Evolutionary conservation across 2,888 invertebrate genomes (phyloP).

Genomic region (Choreutis nemorana): DNA sequence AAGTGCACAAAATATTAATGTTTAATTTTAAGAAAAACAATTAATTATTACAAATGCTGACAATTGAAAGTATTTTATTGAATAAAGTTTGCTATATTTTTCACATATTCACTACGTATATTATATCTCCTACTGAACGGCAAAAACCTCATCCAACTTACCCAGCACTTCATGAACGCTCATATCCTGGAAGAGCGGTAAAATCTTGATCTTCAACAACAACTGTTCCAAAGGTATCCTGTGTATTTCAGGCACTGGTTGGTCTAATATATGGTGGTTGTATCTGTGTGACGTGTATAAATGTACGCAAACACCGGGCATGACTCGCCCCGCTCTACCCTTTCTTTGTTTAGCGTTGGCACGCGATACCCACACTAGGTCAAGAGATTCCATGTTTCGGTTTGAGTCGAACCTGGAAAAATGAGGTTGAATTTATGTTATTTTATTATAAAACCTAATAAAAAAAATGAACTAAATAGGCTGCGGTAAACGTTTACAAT

Average conservation of each 20-base stretch:
- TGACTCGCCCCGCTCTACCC: slow-evolving; percentile 91
- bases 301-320: slow-evolving; percentile 87
- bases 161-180: slow-evolving; percentile 63
- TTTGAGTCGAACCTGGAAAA: slow-evolving; percentile 74
- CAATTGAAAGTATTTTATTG: background rate
- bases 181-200: slow-evolving; percentile 58
- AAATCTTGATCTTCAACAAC: slow-evolving; percentile 76
- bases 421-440: slow-evolving; percentile 3
- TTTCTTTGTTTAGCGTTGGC: slow-evolving; percentile 91
- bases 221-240: slow-evolving; percentile 87
- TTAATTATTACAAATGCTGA: background rate
- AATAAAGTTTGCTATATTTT: too few species aligned
- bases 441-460: background rate
- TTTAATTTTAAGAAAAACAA: too few species aligned
- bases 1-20: too few species aligned
- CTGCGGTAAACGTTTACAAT: too few species aligned
- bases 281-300: slow-evolving; percentile 81
- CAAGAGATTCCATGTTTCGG: slow-evolving; percentile 87
- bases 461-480: too few species aligned
- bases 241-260: slow-evolving; percentile 89
- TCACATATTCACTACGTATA: too few species aligned
- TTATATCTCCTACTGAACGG: too few species aligned
- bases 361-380: slow-evolving; percentile 87
- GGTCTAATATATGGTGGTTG: slow-evolving; percentile 70
- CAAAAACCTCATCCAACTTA: too few species aligned